Percentiles rank a stretch among this genome's conserved stretches.
Evolutionary conservation across 1,140 invertebrate genomes (phyloP).

Genomic region (Aphelenchoides avenae): DNA sequence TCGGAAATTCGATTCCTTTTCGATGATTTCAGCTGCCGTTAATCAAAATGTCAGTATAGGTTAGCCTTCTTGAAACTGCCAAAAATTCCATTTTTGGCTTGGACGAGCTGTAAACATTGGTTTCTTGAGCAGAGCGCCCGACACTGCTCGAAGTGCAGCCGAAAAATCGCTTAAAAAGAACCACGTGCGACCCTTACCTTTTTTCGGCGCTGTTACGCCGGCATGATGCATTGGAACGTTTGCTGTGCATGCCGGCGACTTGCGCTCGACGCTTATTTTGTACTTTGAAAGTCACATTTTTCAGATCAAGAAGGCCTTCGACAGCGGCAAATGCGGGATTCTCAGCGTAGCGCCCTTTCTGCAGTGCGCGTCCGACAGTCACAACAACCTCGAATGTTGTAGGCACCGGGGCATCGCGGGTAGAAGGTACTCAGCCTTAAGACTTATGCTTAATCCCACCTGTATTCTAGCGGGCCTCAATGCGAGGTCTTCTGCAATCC

Average conservation of each 20-base stretch:
- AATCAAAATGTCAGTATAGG: no score
- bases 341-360: conserved; percentile 45
- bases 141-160: no score
- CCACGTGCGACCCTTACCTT: neutral
- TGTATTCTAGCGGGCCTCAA: conserved; percentile 35
- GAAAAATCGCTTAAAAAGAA: no score
- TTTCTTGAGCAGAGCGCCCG: no score
- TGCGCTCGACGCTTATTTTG: no score
- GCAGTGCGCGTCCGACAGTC: conserved; percentile 39
- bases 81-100: conserved; percentile 1
- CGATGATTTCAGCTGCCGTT: conserved; percentile 3
- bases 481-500: conserved; percentile 47
- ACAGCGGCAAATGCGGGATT: conserved; percentile 40
- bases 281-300: conserved; percentile 14
- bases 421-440: conserved; percentile 25
- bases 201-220: neutral
- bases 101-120: no score
- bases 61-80: no score
- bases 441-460: conserved; percentile 5
- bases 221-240: neutral
- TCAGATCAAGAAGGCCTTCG: conserved; percentile 42
- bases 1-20: neutral
- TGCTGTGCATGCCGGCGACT: no score
- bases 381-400: conserved; percentile 37
- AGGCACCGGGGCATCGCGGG: conserved; percentile 23